Evolutionary conservation across 2,888 invertebrate genomes (phyloP), one percentile per base, ranked within the genome.

Genomic region (Formica aserva): DNA sequence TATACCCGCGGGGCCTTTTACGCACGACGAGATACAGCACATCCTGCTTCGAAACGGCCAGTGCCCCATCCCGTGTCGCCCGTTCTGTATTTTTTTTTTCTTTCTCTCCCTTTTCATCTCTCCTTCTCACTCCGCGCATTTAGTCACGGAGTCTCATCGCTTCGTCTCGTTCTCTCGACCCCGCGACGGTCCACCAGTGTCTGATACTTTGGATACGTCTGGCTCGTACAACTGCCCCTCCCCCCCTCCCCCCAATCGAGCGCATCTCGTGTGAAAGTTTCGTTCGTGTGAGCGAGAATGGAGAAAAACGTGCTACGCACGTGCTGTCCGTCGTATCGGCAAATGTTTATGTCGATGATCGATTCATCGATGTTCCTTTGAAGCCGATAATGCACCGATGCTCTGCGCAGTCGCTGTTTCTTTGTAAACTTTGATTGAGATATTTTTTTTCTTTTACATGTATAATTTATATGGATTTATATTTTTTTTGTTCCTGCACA

Each of bases 1-100:
- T 86, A 85, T 85, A 77, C 80, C 86, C 77, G 77, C 62, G 45
- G 72, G 86, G 67, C 57, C 55, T 75, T 72, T 86, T 86, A 85
- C 85, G 75, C 80, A 76, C 85, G 81, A 86, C 75, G 81, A 84
- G 75, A 75, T 76, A 77, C 69, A 52, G 45, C 82, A 15, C 75
- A 85, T 83, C 82, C 78, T 80, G 85, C 75, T 83, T 67, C 57
- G 85, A 82, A 75, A 66, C 81, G 66, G 71, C 76, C 76, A 76
- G 52, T 22, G 35, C 48, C 65, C 69, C 65, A 41, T 63, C 52
- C 57, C 29, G 32, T 32, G 45, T 75, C 22, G 48, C 32, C 67
- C n/a, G 29, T 66, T 57, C 38, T 29, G 35, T 55, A 48, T 66
- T 48, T 65, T 75, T 78, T 62, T 76, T 72, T 41, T n/a, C 15